Evolutionary conservation across 2,113 vertebrate genomes (phyloP), one percentile per base, ranked within the genome.

Genomic region (Martes martes): DNA sequence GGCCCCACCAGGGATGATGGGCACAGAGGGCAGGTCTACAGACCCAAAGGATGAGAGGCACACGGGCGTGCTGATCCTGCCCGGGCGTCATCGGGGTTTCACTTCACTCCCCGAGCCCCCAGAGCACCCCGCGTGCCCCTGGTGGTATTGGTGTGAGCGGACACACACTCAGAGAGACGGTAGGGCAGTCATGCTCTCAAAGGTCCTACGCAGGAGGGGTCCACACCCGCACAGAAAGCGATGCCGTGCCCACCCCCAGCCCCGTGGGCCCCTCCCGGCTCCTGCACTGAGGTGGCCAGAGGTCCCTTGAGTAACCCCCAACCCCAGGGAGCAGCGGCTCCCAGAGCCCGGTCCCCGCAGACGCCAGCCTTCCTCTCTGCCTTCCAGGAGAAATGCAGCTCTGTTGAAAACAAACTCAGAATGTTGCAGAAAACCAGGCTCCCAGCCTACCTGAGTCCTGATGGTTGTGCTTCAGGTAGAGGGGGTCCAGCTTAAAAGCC

Each of bases 401-500:
- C 11, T 33, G 47, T 15, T 4, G 28, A 28, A 33, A 52, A 36
- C 9, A 42, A 59, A 67, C 14, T 4, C 4, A 1, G 55, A 5
- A 23, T 21, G 9, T 6, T 0, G 10, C 3, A 26, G n/a, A 61
- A 7, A 52, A 28, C 7, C 4, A 33, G 4, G 4, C 1, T 13
- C 1, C 16, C 0, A 15, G 7, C 91, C 97, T 98, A 99, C 99
- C 99, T 97, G 99, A 99, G 69, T 99, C 99, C 97, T 99, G 99
- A 93, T 99, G 99, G 90, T 99, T 98, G 63, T 99, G 99, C 98
- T 99, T 99, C 89, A 99, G 99, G 95, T 99, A 99, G 57, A 99
- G 95, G 1, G 99, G 99, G 45, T 99, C 99, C 96, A 99, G 96
- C 95, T 99, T 99, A 98, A 99, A 99, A 94, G 99, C 99, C 89